These are phyloP conservation scores for Chromobotia macracanthus DNA, from an alignment of 2,797 vertebrate species.

Conservation along the genomic window DNA sequence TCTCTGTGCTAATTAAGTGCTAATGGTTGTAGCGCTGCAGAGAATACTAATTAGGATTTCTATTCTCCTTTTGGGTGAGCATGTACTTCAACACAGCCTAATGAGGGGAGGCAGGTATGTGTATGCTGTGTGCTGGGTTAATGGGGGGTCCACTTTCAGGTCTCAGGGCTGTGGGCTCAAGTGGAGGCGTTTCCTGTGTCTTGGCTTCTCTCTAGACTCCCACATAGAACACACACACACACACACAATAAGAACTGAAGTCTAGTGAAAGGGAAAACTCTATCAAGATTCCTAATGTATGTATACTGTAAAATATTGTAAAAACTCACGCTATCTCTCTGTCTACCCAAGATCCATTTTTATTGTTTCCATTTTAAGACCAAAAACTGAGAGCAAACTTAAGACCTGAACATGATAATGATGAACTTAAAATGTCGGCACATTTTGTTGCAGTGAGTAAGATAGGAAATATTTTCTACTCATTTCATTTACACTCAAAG, in stretches of 20 bases:
- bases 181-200: conserved; percentile 76
- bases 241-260: too few relatives aligned
- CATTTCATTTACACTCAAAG: too few relatives aligned
- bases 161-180: conserved; percentile 61
- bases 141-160: conserved; percentile 75
- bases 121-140: conserved; percentile 71
- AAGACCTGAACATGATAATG: too few relatives aligned
- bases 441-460: background rate
- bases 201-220: conserved; percentile 67
- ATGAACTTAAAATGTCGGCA: background rate
- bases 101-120: conserved; percentile 82
- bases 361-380: too few relatives aligned
- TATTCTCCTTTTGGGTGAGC: conserved; percentile 75
- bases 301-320: too few relatives aligned
- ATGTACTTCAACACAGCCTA: conserved; percentile 76
- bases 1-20: conserved; percentile 83
- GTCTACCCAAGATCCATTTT: too few relatives aligned
- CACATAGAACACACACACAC: background rate
- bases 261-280: too few relatives aligned
- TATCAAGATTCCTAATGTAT: too few relatives aligned
- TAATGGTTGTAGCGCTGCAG: conserved; percentile 81
- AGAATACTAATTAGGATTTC: conserved; percentile 83
- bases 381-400: too few relatives aligned
- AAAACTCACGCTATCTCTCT: too few relatives aligned
- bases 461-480: too few relatives aligned